Evolutionary conservation across 2,113 vertebrate species (phyloP).

Genomic region (Muscicapa adusta): DNA sequence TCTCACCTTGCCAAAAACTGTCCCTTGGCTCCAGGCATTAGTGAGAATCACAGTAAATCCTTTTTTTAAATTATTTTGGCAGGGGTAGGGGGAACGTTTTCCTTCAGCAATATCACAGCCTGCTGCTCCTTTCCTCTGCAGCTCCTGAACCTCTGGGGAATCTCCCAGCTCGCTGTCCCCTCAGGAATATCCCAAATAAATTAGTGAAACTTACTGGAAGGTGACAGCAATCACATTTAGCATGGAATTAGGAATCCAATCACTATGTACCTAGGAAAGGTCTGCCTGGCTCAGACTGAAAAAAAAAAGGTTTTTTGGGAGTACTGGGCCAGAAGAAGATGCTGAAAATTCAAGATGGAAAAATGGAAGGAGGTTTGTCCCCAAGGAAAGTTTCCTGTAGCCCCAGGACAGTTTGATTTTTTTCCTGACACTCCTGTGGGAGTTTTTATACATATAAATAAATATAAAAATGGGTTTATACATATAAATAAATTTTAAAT

Average conservation of each 20-base stretch:
- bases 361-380: neutral
- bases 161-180: neutral
- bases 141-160: neutral
- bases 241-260: neutral
- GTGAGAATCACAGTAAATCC: neutral
- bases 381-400: neutral
- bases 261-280: neutral
- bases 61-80: neutral
- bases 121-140: neutral
- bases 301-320: neutral
- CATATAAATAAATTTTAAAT: neutral
- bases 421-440: neutral
- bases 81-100: neutral
- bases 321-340: neutral
- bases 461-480: neutral
- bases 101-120: constrained; percentile 1
- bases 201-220: constrained; percentile 7
- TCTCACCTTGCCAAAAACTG: neutral
- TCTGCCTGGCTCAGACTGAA: neutral
- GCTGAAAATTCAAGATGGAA: neutral
- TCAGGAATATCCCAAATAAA: constrained; percentile 24
- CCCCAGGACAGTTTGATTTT: neutral
- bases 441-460: neutral
- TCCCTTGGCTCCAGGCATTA: constrained; percentile 9
- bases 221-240: neutral